phyloP scores from a whole-genome alignment of 2,888 invertebrate species.

The Thymelicus lineola region DNA sequence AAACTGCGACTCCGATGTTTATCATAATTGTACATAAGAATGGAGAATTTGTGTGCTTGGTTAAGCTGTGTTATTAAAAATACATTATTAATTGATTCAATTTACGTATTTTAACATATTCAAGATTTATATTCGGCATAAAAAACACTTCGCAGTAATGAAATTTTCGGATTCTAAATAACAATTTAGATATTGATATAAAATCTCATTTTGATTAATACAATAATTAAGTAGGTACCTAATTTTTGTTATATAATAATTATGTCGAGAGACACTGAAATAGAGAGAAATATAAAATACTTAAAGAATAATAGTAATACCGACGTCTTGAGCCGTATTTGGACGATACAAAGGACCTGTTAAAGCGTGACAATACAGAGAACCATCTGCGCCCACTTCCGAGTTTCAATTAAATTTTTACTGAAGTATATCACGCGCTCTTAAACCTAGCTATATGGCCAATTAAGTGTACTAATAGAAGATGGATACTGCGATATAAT shows the following conservation, averaged over 20 bases:
- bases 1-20: conserved; percentile 65
- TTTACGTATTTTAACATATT: not conserved
- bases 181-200: too few relatives aligned
- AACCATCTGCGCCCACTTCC: conserved; percentile 74
- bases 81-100: conserved; percentile 10
- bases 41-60: conserved; percentile 29
- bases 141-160: too few relatives aligned
- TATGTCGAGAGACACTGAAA: too few relatives aligned
- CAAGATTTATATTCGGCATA: not conserved
- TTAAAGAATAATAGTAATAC: conserved; percentile 50
- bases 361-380: conserved; percentile 61
- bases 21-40: conserved; percentile 61
- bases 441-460: conserved; percentile 53
- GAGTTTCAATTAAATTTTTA: conserved; percentile 85
- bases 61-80: conserved; percentile 26
- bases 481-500: conserved; percentile 7
- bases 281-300: not conserved
- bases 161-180: too few relatives aligned
- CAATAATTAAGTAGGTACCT: too few relatives aligned
- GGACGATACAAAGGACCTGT: conserved; percentile 51
- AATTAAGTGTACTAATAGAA: conserved; percentile 45
- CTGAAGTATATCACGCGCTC: conserved; percentile 83
- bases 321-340: conserved; percentile 60
- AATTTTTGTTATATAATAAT: too few relatives aligned
- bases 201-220: too few relatives aligned